These are phyloP conservation scores for Drosophila affinis DNA, from an alignment of 2,888 invertebrate species.

Conservation along the genomic window DNA sequence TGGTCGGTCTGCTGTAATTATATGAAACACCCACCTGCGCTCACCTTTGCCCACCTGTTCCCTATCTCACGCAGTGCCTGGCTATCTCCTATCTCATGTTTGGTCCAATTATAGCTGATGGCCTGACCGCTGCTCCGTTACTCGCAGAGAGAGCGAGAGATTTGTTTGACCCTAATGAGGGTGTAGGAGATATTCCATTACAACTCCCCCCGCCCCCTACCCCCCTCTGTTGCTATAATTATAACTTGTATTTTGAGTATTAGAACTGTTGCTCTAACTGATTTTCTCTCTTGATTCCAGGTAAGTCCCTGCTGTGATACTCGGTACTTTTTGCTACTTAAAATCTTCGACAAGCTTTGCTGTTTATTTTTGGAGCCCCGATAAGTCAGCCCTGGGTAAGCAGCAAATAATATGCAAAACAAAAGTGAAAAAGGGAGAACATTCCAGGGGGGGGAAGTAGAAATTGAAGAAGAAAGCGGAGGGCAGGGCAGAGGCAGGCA, in stretches of 20 bases:
- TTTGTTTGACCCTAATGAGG: constrained; percentile 53
- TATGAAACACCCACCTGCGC: background rate
- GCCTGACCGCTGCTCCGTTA: constrained; percentile 44
- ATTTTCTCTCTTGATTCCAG: constrained; percentile 60
- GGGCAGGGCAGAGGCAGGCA: constrained; percentile 1
- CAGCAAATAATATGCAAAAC: constrained; percentile 38
- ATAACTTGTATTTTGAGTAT: constrained; percentile 32
- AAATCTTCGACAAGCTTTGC: constrained; percentile 41
- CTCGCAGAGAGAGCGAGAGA: too few species aligned
- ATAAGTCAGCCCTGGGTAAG: constrained; percentile 37
- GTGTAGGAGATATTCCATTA: constrained; percentile 16
- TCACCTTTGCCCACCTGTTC: constrained; percentile 4
- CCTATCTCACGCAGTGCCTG: background rate
- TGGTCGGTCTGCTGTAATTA: constrained; percentile 7
- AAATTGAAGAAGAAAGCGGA: background rate
- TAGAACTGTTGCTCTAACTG: constrained; percentile 40
- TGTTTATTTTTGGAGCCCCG: constrained; percentile 43
- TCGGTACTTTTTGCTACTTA: constrained; percentile 45
- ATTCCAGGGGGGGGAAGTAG: background rate
- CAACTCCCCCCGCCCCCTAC: constrained; percentile 7
- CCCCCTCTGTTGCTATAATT: constrained; percentile 45
- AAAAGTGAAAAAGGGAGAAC: constrained; percentile 13
- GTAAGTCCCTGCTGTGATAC: constrained; percentile 63
- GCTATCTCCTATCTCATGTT: constrained; percentile 47
- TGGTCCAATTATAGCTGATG: constrained; percentile 66